A percentile compares a stretch with the other conserved stretches of the same genome.
Conservation (phyloP, 2,113 vertebrate species). For the Arizona elegans region DNA sequence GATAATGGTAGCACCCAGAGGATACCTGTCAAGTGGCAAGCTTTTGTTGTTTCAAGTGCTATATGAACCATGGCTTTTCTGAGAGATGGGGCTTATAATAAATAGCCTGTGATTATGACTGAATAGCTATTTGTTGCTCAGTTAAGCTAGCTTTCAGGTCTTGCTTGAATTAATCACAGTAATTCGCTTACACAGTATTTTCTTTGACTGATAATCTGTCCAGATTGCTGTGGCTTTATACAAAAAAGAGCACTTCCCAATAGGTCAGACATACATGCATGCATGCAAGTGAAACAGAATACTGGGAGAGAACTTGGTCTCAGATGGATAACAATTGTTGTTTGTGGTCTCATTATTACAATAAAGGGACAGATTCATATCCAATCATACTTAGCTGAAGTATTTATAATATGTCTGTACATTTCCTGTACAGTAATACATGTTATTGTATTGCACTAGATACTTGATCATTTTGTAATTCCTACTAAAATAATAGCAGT, state of each 20-base stretch:
- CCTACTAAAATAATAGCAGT: background rate
- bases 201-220: conserved; percentile 31
- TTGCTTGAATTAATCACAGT: conserved; percentile 42
- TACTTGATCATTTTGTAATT: background rate
- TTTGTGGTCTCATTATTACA: background rate
- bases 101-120: conserved; percentile 25
- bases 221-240: background rate
- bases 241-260: conserved; percentile 9
- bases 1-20: conserved; percentile 30
- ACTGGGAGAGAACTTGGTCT: background rate
- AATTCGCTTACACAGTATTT: conserved; percentile 32
- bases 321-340: background rate
- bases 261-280: background rate
- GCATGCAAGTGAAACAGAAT: background rate
- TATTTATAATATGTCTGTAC: background rate
- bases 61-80: conserved; percentile 6
- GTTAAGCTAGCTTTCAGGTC: conserved; percentile 30
- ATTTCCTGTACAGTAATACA: background rate
- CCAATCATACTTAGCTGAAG: background rate
- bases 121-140: background rate
- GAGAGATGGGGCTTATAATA: conserved; percentile 17
- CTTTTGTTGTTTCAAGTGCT: conserved; percentile 33
- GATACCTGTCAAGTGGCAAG: conserved; percentile 9
- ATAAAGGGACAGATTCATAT: background rate
- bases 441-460: too few species aligned